phyloP scores from a whole-genome alignment of 2,113 vertebrate genomes.

The Ctenodactylus gundi region DNA sequence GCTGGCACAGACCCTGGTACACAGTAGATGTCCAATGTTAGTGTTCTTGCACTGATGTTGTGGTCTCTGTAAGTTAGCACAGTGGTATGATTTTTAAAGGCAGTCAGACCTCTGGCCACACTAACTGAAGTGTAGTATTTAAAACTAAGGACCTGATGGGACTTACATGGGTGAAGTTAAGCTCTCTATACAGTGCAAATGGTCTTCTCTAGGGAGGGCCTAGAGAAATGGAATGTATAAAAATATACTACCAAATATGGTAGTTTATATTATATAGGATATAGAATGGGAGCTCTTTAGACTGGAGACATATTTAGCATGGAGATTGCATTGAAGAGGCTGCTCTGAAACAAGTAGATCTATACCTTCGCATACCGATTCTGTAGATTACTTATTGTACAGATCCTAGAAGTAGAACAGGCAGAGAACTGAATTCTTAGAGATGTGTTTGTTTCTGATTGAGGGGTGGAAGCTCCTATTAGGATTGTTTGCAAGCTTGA shows the following conservation, averaged over 20 bases:
- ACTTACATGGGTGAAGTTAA: background rate
- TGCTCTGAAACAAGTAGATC: background rate
- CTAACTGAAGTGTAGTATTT: background rate
- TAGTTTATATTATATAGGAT: background rate
- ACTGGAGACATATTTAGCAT: background rate
- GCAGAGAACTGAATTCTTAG: background rate
- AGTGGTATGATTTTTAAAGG: background rate
- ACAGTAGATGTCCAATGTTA: background rate
- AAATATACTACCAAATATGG: background rate
- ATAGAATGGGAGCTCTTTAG: background rate
- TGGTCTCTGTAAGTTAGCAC: background rate
- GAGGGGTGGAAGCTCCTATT: background rate
- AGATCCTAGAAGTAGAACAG: background rate
- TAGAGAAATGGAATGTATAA: background rate
- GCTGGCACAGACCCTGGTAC: background rate
- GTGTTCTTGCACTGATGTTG: background rate
- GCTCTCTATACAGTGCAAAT: background rate
- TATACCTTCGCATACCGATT: background rate
- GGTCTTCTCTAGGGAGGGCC: background rate
- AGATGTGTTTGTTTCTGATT: background rate
- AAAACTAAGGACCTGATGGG: background rate
- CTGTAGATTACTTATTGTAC: background rate
- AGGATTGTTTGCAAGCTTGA: background rate
- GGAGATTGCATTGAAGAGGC: background rate
- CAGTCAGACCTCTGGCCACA: background rate